phyloP scores from a whole-genome alignment of 2,113 vertebrate genomes.

The Pithys albifrons region DNA sequence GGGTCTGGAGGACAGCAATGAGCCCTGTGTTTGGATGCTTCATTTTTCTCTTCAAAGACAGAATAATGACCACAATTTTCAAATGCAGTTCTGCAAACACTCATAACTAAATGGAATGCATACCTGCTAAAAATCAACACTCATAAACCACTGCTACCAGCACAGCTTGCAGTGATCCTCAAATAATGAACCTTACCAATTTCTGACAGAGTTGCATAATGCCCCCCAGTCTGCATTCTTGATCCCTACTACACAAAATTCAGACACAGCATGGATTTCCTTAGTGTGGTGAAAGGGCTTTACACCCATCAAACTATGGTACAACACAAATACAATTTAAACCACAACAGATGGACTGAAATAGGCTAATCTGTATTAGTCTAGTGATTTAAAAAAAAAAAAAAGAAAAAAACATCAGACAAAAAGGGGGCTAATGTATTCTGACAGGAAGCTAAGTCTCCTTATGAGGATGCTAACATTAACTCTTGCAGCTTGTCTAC shows the following conservation, averaged over 20 bases:
- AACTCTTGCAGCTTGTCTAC: constrained; percentile 52
- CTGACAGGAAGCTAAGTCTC: constrained; percentile 77
- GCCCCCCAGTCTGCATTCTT: neutral
- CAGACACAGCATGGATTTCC: neutral
- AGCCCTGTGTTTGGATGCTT: neutral
- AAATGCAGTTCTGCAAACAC: neutral
- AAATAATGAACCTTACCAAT: neutral
- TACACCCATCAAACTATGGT: constrained; percentile 19
- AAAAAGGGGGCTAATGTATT: constrained; percentile 74
- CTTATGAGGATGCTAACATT: constrained; percentile 65
- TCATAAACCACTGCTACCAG: neutral
- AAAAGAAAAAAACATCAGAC: constrained; percentile 53
- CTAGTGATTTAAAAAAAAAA: constrained; percentile 70
- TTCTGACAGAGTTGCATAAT: neutral
- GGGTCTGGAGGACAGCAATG: neutral
- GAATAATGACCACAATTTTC: neutral
- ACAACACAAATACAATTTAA: constrained; percentile 52
- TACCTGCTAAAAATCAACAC: neutral
- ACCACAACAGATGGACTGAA: constrained; percentile 65
- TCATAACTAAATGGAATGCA: neutral
- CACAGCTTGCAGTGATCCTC: neutral
- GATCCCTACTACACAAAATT: neutral
- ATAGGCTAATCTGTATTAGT: constrained; percentile 79
- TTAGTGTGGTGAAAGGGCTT: constrained; percentile 40
- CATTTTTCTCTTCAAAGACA: neutral